Conservation (phyloP, 2,888 invertebrate species). For the Euspilapteryx auroguttella region DNA sequence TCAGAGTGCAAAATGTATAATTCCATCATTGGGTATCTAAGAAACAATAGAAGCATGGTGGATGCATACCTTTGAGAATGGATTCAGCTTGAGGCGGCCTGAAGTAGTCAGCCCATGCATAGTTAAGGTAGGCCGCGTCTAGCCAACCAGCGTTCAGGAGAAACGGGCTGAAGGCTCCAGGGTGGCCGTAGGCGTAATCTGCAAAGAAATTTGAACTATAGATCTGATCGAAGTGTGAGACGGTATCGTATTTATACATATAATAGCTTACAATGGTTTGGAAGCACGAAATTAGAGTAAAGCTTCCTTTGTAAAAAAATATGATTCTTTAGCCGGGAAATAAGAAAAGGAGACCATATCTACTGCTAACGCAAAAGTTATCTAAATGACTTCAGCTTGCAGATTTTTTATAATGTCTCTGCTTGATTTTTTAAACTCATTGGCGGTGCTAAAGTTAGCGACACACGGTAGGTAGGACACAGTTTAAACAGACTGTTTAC, state of each 20-base stretch:
- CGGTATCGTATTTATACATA: background rate
- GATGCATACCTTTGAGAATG: slow-evolving; percentile 62
- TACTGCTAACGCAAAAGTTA: no score
- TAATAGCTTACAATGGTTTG: background rate
- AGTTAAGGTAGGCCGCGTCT: slow-evolving; percentile 81
- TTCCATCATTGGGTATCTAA: no score
- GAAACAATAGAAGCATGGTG: no score
- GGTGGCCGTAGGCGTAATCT: slow-evolving; percentile 82
- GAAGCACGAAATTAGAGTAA: background rate
- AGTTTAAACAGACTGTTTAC: slow-evolving; percentile 55
- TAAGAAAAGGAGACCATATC: no score
- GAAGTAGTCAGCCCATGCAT: slow-evolving; percentile 76
- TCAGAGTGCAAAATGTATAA: no score
- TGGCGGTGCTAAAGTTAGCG: slow-evolving; percentile 50
- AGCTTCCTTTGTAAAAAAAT: no score
- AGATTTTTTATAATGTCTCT: no score
- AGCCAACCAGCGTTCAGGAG: slow-evolving; percentile 83
- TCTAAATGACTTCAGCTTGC: no score
- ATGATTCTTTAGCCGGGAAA: no score
- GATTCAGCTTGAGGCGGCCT: slow-evolving; percentile 47
- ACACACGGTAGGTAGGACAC: slow-evolving; percentile 42
- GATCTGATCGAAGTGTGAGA: slow-evolving; percentile 2
- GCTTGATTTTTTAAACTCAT: no score
- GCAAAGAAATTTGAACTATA: slow-evolving; percentile 24
- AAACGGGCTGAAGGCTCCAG: slow-evolving; percentile 76